Conservation (phyloP, 2,888 invertebrate species). For the Parapristionchus giblindavisi region DNA sequence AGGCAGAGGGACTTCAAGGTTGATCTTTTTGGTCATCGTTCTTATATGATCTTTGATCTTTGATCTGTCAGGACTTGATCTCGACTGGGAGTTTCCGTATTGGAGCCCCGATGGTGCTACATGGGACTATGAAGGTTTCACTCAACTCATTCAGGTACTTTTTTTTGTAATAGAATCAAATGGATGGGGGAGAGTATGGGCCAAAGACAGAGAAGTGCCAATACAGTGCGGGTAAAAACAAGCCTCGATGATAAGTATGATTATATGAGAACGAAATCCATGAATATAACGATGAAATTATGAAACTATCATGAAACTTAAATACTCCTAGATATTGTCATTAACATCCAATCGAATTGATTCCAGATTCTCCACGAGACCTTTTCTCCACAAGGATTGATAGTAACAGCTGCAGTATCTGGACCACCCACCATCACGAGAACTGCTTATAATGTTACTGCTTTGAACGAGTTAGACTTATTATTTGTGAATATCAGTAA, state of each 20-base stretch:
- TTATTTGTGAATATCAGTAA: not conserved
- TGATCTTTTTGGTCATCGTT: not conserved
- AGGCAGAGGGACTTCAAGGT: conserved; percentile 51
- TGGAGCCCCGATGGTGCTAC: conserved; percentile 58
- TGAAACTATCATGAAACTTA: too few species aligned
- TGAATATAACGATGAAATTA: too few species aligned
- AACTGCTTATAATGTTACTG: conserved; percentile 81
- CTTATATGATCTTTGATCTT: not conserved
- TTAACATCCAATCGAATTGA: too few species aligned
- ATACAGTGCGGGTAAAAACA: too few species aligned
- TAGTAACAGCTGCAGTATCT: conserved; percentile 73
- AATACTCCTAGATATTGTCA: too few species aligned
- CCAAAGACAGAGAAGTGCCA: too few species aligned
- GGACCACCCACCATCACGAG: conserved; percentile 82
- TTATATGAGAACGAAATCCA: too few species aligned
- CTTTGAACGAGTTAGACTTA: conserved; percentile 80
- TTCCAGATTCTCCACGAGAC: conserved; percentile 48
- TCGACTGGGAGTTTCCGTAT: conserved; percentile 68
- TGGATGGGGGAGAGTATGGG: too few species aligned
- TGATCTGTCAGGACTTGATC: conserved; percentile 48
- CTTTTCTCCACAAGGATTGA: conserved; percentile 44
- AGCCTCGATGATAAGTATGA: too few species aligned
- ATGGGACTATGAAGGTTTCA: conserved; percentile 50
- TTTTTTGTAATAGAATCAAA: too few species aligned
- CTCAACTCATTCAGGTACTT: conserved; percentile 48